phyloP scores from a whole-genome alignment of 2,797 vertebrate species.

The Melanogrammus aeglefinus region DNA sequence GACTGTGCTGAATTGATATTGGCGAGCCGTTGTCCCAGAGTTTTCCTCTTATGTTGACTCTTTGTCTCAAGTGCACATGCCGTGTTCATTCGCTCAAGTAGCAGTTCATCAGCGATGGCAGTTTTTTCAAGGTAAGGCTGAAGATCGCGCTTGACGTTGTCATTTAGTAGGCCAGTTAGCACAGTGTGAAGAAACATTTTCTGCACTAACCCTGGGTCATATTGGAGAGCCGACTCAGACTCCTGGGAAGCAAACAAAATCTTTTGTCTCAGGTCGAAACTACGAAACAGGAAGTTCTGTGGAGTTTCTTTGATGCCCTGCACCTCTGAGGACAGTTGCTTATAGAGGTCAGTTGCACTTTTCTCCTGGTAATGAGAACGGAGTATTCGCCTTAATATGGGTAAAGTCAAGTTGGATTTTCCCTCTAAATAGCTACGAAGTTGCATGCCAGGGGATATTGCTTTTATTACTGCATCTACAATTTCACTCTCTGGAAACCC shows the following conservation, averaged over 20 bases:
- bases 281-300: slow-evolving; percentile 9
- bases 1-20: not conserved
- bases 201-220: slow-evolving; percentile 13
- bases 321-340: slow-evolving; percentile 15
- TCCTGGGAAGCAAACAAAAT: slow-evolving; percentile 9
- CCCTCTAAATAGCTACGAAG: too few relatives aligned
- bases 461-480: too few relatives aligned
- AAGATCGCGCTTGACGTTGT: slow-evolving; percentile 6
- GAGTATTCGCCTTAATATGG: slow-evolving; percentile 13
- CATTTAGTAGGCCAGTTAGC: slow-evolving; percentile 18
- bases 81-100: too few relatives aligned
- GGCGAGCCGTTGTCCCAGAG: too few relatives aligned
- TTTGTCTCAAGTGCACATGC: too few relatives aligned
- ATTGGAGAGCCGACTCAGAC: not conserved
- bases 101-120: too few relatives aligned
- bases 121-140: not conserved
- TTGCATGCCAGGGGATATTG: too few relatives aligned
- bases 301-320: slow-evolving; percentile 18
- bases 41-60: too few relatives aligned
- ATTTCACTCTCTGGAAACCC: too few relatives aligned
- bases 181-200: slow-evolving; percentile 22
- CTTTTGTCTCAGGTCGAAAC: slow-evolving; percentile 19
- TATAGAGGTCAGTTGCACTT: slow-evolving; percentile 14
- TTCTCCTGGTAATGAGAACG: slow-evolving; percentile 21
- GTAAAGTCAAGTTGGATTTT: slow-evolving; percentile 2